Conservation (phyloP, 2,797 vertebrate species). For the Gambelia wislizenii region DNA sequence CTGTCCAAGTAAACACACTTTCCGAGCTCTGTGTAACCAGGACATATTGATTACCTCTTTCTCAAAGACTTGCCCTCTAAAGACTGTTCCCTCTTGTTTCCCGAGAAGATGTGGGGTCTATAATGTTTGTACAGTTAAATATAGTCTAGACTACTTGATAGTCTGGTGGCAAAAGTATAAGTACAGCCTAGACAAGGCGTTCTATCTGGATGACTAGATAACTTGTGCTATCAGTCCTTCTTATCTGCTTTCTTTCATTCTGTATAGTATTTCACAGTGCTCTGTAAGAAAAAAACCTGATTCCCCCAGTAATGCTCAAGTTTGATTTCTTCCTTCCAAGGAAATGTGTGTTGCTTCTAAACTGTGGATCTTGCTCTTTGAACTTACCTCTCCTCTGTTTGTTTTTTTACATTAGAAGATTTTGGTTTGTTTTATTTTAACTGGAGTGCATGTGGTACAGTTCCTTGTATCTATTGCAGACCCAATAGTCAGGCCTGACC, state of each 20-base stretch:
- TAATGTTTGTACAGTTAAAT: neutral
- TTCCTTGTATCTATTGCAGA: too few species aligned
- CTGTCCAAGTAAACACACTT: too few species aligned
- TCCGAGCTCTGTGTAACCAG: too few species aligned
- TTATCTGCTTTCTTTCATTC: neutral
- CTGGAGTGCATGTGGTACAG: too few species aligned
- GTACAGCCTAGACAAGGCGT: neutral
- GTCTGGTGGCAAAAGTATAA: neutral
- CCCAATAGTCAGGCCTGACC: too few species aligned
- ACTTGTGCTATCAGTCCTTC: neutral
- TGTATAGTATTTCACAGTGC: too few species aligned
- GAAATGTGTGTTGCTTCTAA: neutral
- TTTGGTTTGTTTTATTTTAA: too few species aligned
- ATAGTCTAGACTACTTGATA: neutral
- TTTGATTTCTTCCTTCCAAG: too few species aligned
- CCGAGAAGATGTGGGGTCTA: fast-evolving
- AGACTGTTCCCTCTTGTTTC: neutral
- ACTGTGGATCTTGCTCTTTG: neutral
- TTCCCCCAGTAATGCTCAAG: neutral
- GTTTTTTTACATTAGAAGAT: too few species aligned
- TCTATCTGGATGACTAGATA: neutral
- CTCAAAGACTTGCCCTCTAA: neutral
- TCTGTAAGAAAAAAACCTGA: neutral
- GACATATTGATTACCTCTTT: neutral
- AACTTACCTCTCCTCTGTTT: neutral